A percentile compares a stretch with the other conserved stretches of the same genome.
phyloP scores from a whole-genome alignment of 1,140 invertebrate species.

The Polyergus mexicanus region DNA sequence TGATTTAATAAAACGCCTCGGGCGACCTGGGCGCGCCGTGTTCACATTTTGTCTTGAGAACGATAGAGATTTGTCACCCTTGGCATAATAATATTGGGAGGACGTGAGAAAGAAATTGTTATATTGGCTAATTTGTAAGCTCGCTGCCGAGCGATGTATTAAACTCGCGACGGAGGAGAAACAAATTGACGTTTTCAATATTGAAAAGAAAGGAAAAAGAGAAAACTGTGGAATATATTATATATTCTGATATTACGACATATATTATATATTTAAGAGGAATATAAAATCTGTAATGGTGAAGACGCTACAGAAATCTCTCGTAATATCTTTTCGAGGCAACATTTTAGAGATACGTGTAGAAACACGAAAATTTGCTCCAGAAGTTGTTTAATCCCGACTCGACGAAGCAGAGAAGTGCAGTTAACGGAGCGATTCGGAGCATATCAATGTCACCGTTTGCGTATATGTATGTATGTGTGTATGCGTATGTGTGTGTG shows the following conservation, averaged over 20 bases:
- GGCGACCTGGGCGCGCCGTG: slow-evolving; percentile 32
- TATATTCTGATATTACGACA: not conserved
- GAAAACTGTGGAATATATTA: not conserved
- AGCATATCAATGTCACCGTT: slow-evolving; percentile 13
- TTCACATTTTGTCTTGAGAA: slow-evolving; percentile 50
- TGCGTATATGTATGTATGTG: not conserved
- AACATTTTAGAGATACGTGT: not conserved
- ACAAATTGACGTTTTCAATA: slow-evolving; percentile 57
- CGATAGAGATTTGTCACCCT: slow-evolving; percentile 42
- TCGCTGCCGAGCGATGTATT: slow-evolving; percentile 28
- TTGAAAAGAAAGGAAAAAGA: not conserved
- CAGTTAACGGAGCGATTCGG: slow-evolving; percentile 59
- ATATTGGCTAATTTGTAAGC: slow-evolving; percentile 58
- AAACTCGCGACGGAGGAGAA: slow-evolving; percentile 17
- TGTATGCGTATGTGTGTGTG: not conserved
- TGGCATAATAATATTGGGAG: slow-evolving; percentile 54
- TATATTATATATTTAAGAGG: not conserved
- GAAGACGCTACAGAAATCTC: too few species aligned
- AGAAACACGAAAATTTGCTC: slow-evolving; percentile 25
- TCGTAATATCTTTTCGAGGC: not conserved
- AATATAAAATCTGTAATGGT: not conserved
- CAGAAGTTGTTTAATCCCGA: slow-evolving; percentile 44
- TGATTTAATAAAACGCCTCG: slow-evolving; percentile 71
- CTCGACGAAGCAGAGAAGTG: not conserved
- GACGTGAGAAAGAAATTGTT: slow-evolving; percentile 54